Evolutionary conservation across 2,113 vertebrate species (phyloP).

Genomic region (Dendrocopos noguchii): DNA sequence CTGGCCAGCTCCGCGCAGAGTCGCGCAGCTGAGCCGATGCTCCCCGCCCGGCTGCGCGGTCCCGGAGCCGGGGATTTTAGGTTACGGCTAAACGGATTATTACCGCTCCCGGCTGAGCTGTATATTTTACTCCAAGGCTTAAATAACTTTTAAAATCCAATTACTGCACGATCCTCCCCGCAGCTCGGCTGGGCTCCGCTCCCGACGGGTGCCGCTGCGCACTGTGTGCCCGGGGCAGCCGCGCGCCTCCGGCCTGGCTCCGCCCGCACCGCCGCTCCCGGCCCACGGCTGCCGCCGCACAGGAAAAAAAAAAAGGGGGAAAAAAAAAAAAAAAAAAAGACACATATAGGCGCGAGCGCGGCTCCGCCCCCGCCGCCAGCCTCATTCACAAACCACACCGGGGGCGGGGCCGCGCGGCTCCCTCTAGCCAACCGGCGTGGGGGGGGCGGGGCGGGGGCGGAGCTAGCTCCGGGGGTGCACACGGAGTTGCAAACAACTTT

Average conservation of each 20-base stretch:
- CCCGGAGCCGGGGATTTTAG: slow-evolving; percentile 37
- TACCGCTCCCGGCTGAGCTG: slow-evolving; percentile 16
- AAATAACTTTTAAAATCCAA: slow-evolving; percentile 61
- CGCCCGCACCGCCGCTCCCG: neutral
- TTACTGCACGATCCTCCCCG: slow-evolving; percentile 11
- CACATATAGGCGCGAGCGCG: slow-evolving; percentile 8
- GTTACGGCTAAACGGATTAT: slow-evolving; percentile 53
- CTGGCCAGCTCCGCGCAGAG: neutral
- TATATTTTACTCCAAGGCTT: slow-evolving; percentile 18
- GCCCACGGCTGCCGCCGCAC: neutral
- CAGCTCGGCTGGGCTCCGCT: neutral
- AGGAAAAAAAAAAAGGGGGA: slow-evolving; percentile 11
- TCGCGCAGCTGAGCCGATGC: neutral
- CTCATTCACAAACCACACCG: slow-evolving; percentile 76
- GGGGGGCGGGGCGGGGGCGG: slow-evolving; percentile 38
- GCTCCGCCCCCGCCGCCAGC: slow-evolving; percentile 55
- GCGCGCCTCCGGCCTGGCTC: neutral
- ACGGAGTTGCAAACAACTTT: slow-evolving; percentile 25
- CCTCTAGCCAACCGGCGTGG: slow-evolving; percentile 51
- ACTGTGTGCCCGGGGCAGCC: neutral
- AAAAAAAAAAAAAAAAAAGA: neutral
- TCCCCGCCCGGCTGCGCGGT: neutral
- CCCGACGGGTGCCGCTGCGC: neutral
- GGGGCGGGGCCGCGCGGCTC: neutral
- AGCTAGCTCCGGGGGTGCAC: neutral